A percentile compares a stretch with the other conserved stretches of the same genome.
These are phyloP conservation scores for Colius striatus DNA, from an alignment of 2,113 vertebrate genomes.

Conservation along the genomic window DNA sequence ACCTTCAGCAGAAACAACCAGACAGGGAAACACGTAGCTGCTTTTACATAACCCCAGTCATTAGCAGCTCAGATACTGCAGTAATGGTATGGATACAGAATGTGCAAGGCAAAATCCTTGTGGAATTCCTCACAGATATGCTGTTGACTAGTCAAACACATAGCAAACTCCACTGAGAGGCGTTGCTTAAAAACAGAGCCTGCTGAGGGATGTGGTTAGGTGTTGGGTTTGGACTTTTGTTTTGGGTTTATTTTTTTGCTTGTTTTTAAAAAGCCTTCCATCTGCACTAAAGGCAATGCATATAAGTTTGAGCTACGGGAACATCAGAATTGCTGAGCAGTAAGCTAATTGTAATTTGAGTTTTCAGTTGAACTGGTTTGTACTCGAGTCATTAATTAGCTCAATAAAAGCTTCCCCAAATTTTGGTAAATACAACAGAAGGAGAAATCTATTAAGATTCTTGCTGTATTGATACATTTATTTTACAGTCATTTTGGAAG, in stretches of 20 bases:
- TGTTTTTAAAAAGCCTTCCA: neutral
- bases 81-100: neutral
- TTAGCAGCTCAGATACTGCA: neutral
- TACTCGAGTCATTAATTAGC: too few relatives aligned
- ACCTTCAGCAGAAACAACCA: neutral
- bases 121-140: neutral
- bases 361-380: neutral
- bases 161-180: neutral
- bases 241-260: neutral
- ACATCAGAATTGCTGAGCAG: neutral
- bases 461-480: too few relatives aligned
- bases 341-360: neutral
- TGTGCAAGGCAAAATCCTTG: fast-evolving
- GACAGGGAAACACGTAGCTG: neutral
- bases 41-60: neutral
- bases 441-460: too few relatives aligned
- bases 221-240: neutral
- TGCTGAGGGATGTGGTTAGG: too few relatives aligned
- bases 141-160: neutral
- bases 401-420: too few relatives aligned
- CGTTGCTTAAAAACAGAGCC: neutral
- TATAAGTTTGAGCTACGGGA: neutral
- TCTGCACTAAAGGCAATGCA: too few relatives aligned
- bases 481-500: too few relatives aligned
- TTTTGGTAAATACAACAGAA: too few relatives aligned